phyloP scores from a whole-genome alignment of 1,140 invertebrate species.

The Aphaenogaster rudis region DNA sequence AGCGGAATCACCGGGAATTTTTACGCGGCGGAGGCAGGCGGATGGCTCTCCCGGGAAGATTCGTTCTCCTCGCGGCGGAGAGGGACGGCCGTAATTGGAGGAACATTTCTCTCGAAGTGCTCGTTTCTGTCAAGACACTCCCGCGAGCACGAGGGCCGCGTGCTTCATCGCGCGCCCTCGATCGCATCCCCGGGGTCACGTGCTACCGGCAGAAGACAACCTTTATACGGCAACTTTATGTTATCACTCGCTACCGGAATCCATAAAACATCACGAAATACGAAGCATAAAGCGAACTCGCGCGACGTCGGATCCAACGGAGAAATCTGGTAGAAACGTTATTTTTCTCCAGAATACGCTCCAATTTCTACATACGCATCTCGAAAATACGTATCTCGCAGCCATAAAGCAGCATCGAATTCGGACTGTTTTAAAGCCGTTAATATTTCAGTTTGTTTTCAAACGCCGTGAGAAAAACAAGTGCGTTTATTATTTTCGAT shows the following conservation, averaged over 20 bases:
- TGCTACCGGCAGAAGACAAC: constrained; percentile 8
- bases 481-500: background rate
- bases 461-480: background rate
- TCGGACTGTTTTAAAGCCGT: background rate
- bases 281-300: constrained; percentile 65
- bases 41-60: constrained; percentile 43
- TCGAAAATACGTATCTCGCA: background rate
- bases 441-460: background rate
- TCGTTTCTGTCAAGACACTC: constrained; percentile 41
- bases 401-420: background rate
- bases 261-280: constrained; percentile 71
- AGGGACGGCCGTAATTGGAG: constrained; percentile 48
- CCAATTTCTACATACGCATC: constrained; percentile 23
- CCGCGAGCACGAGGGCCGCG: background rate
- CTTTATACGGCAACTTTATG: constrained; percentile 66
- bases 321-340: constrained; percentile 40
- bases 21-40: constrained; percentile 17
- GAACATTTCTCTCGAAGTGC: constrained; percentile 61
- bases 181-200: constrained; percentile 42
- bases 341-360: background rate
- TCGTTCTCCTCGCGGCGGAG: background rate
- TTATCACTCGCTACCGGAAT: constrained; percentile 66
- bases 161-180: background rate
- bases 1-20: constrained; percentile 67
- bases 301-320: constrained; percentile 12